phyloP scores from a whole-genome alignment of 2,797 vertebrate genomes.

The Sebastiscus albofasciatus region DNA sequence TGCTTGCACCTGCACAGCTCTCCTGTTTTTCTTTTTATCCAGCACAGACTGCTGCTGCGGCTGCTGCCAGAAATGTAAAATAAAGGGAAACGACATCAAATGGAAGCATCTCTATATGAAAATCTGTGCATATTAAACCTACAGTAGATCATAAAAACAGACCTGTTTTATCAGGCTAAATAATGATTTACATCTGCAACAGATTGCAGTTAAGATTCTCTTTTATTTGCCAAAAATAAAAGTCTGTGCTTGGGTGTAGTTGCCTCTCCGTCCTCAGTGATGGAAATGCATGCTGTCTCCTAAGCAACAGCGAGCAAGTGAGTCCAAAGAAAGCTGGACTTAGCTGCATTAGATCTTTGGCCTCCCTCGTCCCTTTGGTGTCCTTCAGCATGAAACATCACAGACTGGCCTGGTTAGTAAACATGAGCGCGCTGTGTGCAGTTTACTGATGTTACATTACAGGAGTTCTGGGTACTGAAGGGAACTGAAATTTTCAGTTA shows the following conservation, averaged over 20 bases:
- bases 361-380: conserved; percentile 49
- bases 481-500: neutral
- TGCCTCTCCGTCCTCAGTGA: conserved; percentile 4
- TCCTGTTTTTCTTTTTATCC: neutral
- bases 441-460: conserved; percentile 45
- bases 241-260: neutral
- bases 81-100: neutral
- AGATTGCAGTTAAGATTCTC: conserved; percentile 30
- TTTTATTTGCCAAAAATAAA: conserved; percentile 1
- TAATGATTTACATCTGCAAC: conserved; percentile 5
- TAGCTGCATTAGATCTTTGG: conserved; percentile 52
- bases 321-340: conserved; percentile 45
- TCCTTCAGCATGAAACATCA: conserved; percentile 55
- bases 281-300: conserved; percentile 49
- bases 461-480: neutral
- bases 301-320: conserved; percentile 48
- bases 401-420: conserved; percentile 49
- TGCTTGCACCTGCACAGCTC: neutral
- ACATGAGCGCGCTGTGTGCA: conserved; percentile 38
- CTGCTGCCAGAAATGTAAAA: conserved; percentile 1
- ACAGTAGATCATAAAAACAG: neutral
- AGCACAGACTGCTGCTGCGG: neutral
- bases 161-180: conserved; percentile 5
- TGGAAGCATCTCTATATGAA: neutral
- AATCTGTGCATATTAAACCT: neutral